These are phyloP conservation scores for Microplitis demolitor DNA, from an alignment of 1,140 invertebrate species.

Conservation along the genomic window DNA sequence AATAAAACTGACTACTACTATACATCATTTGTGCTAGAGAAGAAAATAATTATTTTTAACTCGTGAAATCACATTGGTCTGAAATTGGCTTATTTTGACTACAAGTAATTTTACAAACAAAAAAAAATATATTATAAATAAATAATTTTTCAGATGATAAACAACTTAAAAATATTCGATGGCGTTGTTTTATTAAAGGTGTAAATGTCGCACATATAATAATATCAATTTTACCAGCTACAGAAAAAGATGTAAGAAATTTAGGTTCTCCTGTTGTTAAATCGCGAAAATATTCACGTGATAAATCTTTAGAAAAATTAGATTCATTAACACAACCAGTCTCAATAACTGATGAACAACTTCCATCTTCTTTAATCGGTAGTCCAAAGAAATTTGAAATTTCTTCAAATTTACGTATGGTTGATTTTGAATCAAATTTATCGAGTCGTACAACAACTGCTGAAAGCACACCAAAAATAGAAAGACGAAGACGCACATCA, in stretches of 20 bases:
- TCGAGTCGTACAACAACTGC: conserved; percentile 34
- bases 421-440: conserved; percentile 35
- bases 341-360: conserved; percentile 7
- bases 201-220: conserved; percentile 68
- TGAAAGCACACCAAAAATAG: conserved; percentile 31
- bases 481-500: conserved; percentile 30
- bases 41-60: not conserved
- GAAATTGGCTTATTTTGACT: too few relatives aligned
- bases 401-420: not conserved
- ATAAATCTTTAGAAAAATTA: not conserved
- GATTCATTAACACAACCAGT: not conserved
- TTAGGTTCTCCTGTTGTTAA: conserved; percentile 47
- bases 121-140: not conserved
- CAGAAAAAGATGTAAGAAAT: conserved; percentile 63
- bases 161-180: conserved; percentile 46
- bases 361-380: not conserved
- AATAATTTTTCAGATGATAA: conserved; percentile 26
- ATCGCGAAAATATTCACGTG: conserved; percentile 9
- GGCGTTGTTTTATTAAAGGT: conserved; percentile 75
- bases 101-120: too few relatives aligned
- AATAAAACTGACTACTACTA: too few relatives aligned
- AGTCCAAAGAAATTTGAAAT: conserved; percentile 27
- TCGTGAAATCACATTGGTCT: not conserved
- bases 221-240: conserved; percentile 72
- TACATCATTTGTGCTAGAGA: too few relatives aligned